phyloP scores from a whole-genome alignment of 2,888 invertebrate species.

The Aspidiotus rigidus region DNA sequence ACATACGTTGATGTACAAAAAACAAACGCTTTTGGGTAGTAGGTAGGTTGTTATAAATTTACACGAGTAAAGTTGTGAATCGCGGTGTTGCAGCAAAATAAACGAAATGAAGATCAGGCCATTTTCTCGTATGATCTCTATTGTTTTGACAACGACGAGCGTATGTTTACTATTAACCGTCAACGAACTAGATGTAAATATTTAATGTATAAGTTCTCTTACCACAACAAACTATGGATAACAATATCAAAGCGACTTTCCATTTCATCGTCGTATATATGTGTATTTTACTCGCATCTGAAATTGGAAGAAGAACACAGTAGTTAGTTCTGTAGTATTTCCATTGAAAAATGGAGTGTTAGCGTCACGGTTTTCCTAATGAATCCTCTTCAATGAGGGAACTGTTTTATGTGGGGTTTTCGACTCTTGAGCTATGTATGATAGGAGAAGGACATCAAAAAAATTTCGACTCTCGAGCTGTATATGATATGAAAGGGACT shows the following conservation, averaged over 20 bases:
- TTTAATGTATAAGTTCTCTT: background rate
- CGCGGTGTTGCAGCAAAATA: background rate
- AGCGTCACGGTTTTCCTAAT: too few species aligned
- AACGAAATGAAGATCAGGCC: background rate
- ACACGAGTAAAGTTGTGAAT: too few species aligned
- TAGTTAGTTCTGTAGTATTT: background rate
- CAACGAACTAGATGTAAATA: conserved; percentile 2
- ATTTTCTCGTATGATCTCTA: background rate
- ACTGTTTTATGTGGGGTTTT: too few species aligned
- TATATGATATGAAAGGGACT: too few species aligned
- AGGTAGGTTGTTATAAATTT: too few species aligned
- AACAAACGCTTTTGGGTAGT: too few species aligned
- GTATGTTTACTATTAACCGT: background rate
- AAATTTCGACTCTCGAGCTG: too few species aligned
- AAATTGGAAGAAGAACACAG: background rate
- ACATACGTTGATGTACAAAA: too few species aligned
- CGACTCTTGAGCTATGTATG: too few species aligned
- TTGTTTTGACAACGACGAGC: background rate
- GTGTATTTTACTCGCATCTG: background rate
- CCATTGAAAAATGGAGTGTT: too few species aligned
- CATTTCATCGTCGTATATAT: background rate
- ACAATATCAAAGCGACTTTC: background rate
- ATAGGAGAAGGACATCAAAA: too few species aligned
- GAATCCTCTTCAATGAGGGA: too few species aligned
- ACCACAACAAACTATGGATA: conserved; percentile 4